A percentile compares a stretch with the other conserved stretches of the same genome.
phyloP scores from a whole-genome alignment of 1,140 invertebrate genomes.

The Oscheius sp. region DNA sequence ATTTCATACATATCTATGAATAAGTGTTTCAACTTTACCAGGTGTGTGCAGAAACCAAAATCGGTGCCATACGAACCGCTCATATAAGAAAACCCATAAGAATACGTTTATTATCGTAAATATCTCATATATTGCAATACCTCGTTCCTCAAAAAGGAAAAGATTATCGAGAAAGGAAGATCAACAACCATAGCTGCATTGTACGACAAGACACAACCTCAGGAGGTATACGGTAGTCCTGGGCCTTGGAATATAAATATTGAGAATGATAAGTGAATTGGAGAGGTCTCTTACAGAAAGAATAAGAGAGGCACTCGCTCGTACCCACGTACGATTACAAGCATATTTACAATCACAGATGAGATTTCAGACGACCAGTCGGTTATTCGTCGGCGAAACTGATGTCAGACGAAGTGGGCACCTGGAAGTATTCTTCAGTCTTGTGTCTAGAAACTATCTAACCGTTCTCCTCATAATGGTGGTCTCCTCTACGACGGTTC shows the following conservation, averaged over 20 bases:
- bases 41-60: not conserved
- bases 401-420: not conserved
- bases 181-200: not conserved
- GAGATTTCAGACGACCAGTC: no score
- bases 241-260: no score
- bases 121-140: no score
- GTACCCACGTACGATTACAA: not conserved
- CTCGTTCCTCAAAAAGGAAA: not conserved
- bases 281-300: not conserved
- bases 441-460: no score
- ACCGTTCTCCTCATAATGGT: no score
- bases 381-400: conserved; percentile 1
- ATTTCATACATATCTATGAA: not conserved
- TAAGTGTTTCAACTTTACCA: not conserved
- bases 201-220: no score
- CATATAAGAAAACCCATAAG: no score
- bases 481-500: no score
- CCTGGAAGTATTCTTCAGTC: no score
- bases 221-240: no score
- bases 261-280: not conserved
- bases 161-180: not conserved
- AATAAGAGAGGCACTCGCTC: not conserved
- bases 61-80: no score
- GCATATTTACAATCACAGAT: not conserved
- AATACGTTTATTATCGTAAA: no score